A percentile compares a stretch with the other conserved stretches of the same genome.
Conservation (phyloP, 2,888 invertebrate genomes). For the Escarpia spicata region DNA sequence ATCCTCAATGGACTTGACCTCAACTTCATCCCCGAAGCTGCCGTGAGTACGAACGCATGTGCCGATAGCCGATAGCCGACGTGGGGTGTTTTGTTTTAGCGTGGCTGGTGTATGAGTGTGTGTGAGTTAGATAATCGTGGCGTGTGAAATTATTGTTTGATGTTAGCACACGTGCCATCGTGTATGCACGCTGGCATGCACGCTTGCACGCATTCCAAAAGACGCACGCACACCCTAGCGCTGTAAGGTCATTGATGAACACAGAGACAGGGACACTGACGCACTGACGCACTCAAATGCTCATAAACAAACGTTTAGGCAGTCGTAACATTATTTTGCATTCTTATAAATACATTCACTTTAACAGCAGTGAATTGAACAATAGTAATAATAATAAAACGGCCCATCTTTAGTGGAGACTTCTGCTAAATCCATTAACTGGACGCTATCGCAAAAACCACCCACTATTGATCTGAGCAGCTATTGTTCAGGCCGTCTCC, state of each 20-base stretch:
- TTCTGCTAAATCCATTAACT: too few species aligned
- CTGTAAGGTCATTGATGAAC: neutral
- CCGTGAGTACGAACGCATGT: slow-evolving; percentile 33
- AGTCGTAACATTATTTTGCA: too few species aligned
- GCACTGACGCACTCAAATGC: neutral
- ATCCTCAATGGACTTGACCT: slow-evolving; percentile 49
- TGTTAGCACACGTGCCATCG: neutral
- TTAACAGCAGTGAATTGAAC: too few species aligned
- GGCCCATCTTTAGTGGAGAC: too few species aligned
- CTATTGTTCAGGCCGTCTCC: neutral
- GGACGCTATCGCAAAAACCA: too few species aligned
- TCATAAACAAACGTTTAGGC: neutral
- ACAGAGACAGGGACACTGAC: neutral
- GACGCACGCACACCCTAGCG: too few species aligned
- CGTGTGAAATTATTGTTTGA: too few species aligned
- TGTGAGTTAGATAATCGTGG: neutral
- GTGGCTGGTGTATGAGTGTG: neutral
- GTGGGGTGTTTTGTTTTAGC: neutral
- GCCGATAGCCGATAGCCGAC: neutral
- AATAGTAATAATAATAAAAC: too few species aligned
- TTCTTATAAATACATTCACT: too few species aligned
- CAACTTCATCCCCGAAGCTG: slow-evolving; percentile 46
- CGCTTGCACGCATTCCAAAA: too few species aligned
- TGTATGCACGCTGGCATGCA: neutral
- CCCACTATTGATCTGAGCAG: too few species aligned